A percentile compares a stretch with the other conserved stretches of the same genome.
Evolutionary conservation across 2,113 vertebrate species (phyloP).

Genomic region (Aspidoscelis tigris): DNA sequence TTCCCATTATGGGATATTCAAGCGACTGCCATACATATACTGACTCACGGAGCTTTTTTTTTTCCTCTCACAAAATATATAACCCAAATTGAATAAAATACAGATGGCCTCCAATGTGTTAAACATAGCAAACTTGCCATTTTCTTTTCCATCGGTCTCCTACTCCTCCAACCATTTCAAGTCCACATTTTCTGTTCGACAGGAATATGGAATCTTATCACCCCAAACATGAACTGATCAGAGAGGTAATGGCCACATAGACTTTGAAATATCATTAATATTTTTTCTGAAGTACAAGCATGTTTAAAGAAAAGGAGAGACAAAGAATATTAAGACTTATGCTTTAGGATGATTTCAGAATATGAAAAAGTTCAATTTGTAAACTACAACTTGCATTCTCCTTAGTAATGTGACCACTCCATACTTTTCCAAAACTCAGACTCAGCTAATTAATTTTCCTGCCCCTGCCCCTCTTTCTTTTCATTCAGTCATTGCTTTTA

Average conservation of each 20-base stretch:
- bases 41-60: conserved; percentile 74
- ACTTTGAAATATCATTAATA: conserved; percentile 42
- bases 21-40: conserved; percentile 70
- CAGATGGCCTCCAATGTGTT: conserved; percentile 75
- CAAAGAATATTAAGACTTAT: not conserved
- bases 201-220: conserved; percentile 63
- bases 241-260: conserved; percentile 47
- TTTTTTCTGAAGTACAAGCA: conserved; percentile 33
- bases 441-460: not conserved
- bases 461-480: too few species aligned
- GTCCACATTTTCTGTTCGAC: conserved; percentile 52
- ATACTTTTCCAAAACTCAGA: too few species aligned
- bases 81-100: conserved; percentile 79
- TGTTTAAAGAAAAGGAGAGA: not conserved
- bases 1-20: conserved; percentile 75
- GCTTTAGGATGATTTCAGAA: not conserved
- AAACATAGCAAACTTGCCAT: conserved; percentile 70
- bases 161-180: not conserved
- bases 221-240: conserved; percentile 41
- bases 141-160: conserved; percentile 51
- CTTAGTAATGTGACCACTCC: too few species aligned
- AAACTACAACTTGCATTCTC: too few species aligned
- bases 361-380: too few species aligned
- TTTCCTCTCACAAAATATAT: conserved; percentile 77
- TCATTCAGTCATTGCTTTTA: too few species aligned